These are phyloP conservation scores for Gari tellinella DNA, from an alignment of 2,888 invertebrate species.

Conservation along the genomic window DNA sequence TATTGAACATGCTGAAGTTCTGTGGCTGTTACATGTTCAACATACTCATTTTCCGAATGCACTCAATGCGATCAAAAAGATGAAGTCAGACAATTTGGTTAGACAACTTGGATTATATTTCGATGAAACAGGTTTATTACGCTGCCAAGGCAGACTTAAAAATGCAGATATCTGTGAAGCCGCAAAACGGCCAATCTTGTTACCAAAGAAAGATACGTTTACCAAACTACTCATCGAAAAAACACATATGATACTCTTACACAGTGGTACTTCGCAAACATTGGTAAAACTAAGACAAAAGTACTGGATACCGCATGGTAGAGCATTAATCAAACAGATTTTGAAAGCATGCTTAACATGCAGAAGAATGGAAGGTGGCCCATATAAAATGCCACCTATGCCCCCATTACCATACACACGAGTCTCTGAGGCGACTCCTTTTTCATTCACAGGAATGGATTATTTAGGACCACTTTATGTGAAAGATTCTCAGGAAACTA, in stretches of 20 bases:
- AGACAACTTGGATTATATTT: constrained; percentile 9
- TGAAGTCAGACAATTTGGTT: constrained; percentile 8
- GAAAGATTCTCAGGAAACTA: neutral
- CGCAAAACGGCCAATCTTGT: constrained; percentile 4
- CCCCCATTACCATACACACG: constrained; percentile 1
- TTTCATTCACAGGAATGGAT: neutral
- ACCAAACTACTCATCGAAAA: constrained; percentile 10
- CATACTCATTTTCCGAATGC: constrained; percentile 6
- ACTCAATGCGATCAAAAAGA: constrained; percentile 1
- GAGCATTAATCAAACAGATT: constrained; percentile 7
- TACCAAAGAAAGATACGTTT: neutral
- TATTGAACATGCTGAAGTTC: constrained; percentile 3
- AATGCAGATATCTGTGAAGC: neutral
- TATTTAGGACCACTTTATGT: constrained; percentile 3
- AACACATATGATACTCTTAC: neutral
- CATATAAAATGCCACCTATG: constrained; percentile 5
- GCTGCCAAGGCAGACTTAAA: constrained; percentile 4
- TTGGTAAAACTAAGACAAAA: constrained; percentile 1
- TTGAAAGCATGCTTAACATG: neutral
- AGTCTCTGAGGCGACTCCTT: neutral
- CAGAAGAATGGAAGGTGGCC: neutral
- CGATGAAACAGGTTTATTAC: neutral
- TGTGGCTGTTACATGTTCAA: constrained; percentile 12
- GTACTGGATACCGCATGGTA: constrained; percentile 18
- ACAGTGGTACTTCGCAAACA: constrained; percentile 17